Base-by-base conservation (phyloP, 2,888 invertebrate genomes). In the Tinea trinotella region DNA sequence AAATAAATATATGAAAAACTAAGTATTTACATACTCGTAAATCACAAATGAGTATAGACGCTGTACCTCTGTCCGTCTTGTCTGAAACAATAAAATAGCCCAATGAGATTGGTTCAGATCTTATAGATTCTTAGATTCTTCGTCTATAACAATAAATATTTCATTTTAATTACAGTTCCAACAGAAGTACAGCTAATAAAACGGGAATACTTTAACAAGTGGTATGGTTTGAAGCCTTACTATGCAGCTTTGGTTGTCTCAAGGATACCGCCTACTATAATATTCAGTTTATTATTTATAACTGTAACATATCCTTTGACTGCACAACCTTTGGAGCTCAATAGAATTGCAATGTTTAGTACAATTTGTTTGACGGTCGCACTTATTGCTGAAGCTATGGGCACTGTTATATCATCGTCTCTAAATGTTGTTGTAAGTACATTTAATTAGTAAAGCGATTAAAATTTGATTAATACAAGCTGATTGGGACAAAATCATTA, bases 141-240 rank as follows among this genome's bases (percentile, higher is more conserved):
- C n/a, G n/a, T n/a, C n/a, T n/a, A n/a, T n/a, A n/a, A n/a, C n/a
- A n/a, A 22, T 22, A 22, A 5, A 5, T 7, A 22, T 22, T 22
- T 22, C 7, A 22, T 22, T 22, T 22, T 22, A 7, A 60, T 88
- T 88, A 22, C 75, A 95, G 95, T 93, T 88, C 95, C 95, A 13
- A 87, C 82, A 44, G 93, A 95, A 80, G 91, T 95, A 0, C 90
- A 91, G 61, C 76, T 94, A 13, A 73, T 95, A 7, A 94, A 94
- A 68, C 81, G 93, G 50, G 95, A 95, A 67, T 91, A 94, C 64
- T 95, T 95, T 68, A 95, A 95, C 71, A 89, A 92, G 50, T 95
- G 95, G 95, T 95, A 95, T 66, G 88, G 91, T 1, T 68, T 95
- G 15, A 91, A 92, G 65, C 90, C 95, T 0, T 95, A 95, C 66